Evolutionary conservation across 1,140 invertebrate species (phyloP), one percentile per base, ranked within the genome.

Genomic region (Zaprionus ghesquierei): DNA sequence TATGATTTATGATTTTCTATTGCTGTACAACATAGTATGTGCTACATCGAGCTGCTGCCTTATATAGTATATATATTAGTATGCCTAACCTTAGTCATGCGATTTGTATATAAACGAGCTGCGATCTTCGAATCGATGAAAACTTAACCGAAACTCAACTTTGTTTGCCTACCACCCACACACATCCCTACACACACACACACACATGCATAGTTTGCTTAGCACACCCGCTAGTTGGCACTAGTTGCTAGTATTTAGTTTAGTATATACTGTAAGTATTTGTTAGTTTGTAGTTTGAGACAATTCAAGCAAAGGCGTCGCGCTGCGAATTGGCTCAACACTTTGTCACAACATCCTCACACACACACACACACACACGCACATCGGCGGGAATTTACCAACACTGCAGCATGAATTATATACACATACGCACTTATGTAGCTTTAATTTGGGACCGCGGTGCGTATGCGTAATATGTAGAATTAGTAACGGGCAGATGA

Each of bases 81-180:
- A 56, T 53, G 62, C 31, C 60, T 62, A 70, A 64, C 61, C 64
- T 29, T 70, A 65, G 25, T 31, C 44, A 41, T 50, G 35, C 41
- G 31, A 58, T 65, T 58, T 71, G 61, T 71, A 56, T 58, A 63
- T 69, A 69, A 69, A 69, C n/a, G 59, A 62, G 38, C 38, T 49
- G 46, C 29, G 59, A 61, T 68, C 56, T 51, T 50, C 44, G 41
- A 44, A 65, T 56, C 65, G 38, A 20, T 46, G 38, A 38, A 29
- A 59, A 27, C 15, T 46, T 25, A 51, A 51, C 49, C 23, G 10
- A 59, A 58, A 46, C 25, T 13, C 15, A 46, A 20, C 18, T 38
- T 46, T 59, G 25, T 44, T 29, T 18, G 46, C 46, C 9, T 27
- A 62, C 31, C 41, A 46, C 41, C 15, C 35, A 38, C n/a, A 15